Conservation (phyloP, 2,888 invertebrate genomes). For the Atherix ibis region DNA sequence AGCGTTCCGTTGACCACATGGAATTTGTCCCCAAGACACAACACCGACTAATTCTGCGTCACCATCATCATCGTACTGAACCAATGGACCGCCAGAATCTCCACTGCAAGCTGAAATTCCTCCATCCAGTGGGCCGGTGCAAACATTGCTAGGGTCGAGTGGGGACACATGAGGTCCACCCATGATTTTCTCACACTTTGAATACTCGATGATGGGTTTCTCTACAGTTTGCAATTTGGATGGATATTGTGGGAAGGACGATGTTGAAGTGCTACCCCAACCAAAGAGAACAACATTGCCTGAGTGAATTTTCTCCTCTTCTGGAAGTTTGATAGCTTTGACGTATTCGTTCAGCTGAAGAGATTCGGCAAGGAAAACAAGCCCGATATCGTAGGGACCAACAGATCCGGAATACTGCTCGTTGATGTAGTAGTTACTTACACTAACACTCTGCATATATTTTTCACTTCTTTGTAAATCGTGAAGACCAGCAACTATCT, state of each 20-base stretch:
- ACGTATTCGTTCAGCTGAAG: constrained; percentile 23
- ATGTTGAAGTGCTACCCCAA: constrained; percentile 26
- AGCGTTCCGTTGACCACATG: constrained; percentile 27
- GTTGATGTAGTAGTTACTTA: too few species aligned
- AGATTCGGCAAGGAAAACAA: constrained; percentile 26
- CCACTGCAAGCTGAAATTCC: constrained; percentile 33
- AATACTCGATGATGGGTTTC: constrained; percentile 20
- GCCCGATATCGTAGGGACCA: constrained; percentile 39
- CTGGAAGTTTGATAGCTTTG: constrained; percentile 27
- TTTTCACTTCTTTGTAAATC: constrained; percentile 17
- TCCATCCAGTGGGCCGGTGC: constrained; percentile 31
- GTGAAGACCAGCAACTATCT: constrained; percentile 31
- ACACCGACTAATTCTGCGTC: constrained; percentile 29
- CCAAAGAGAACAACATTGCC: constrained; percentile 29
- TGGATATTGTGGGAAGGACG: constrained; percentile 12
- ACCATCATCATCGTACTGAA: constrained; percentile 14
- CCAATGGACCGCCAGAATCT: constrained; percentile 30
- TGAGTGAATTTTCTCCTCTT: constrained; percentile 16
- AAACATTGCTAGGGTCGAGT: constrained; percentile 28
- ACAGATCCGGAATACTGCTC: constrained; percentile 24
- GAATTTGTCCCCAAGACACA: constrained; percentile 38
- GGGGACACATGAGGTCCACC: constrained; percentile 15
- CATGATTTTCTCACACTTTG: constrained; percentile 16
- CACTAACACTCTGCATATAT: too few species aligned
- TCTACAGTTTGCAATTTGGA: constrained; percentile 21